Evolutionary conservation across 2,888 invertebrate species (phyloP), one percentile per base, ranked within the genome.

Genomic region (Coremacera marginata): DNA sequence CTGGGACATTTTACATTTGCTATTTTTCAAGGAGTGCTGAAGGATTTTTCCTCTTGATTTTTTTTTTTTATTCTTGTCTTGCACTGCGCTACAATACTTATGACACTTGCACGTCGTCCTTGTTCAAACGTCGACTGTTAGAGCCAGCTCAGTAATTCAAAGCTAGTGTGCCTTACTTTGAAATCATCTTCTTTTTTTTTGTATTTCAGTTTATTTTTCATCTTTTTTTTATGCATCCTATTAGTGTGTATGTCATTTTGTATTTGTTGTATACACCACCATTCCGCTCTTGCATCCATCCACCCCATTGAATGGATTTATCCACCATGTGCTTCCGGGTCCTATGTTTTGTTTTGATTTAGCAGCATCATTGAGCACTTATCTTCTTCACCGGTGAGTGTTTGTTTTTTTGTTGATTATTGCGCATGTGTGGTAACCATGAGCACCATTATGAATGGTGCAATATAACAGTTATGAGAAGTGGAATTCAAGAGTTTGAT

Each of bases 91-190:
- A 5, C 5, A 31, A 4, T 3, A 31, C 31, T n/a, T 55, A 22
- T 57, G 22, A 60, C 57, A 60, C 57, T 31, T 31, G 62, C 63
- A 63, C n/a, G n/a, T 27, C 76, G 78, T 78, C 76, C 78, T 78
- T 75, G 75, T 44, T 22, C 65, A 55, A 31, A 27, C 19, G 34
- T 9, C 70, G 52, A 78, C 72, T 76, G 76, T 49, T 67, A 49
- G 68, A 60, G 68, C 52, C 37, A 16, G 22, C 67, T 22, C 67
- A 63, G 49, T 19, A 34, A 63, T 51, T n/a, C 31, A 19, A 34
- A 60, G 22, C 22, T 60, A 55, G 34, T 27, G 52, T 34, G 62
- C 34, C 57, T 71, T 71, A 37, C 31, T 71, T 57, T 57, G 57
- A 60, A 60, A 60, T 71, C 11, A 37, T n/a, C 22, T 70, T n/a